These are phyloP conservation scores for Drosophila subsilvestris DNA, from an alignment of 2,888 invertebrate species.

Conservation along the genomic window DNA sequence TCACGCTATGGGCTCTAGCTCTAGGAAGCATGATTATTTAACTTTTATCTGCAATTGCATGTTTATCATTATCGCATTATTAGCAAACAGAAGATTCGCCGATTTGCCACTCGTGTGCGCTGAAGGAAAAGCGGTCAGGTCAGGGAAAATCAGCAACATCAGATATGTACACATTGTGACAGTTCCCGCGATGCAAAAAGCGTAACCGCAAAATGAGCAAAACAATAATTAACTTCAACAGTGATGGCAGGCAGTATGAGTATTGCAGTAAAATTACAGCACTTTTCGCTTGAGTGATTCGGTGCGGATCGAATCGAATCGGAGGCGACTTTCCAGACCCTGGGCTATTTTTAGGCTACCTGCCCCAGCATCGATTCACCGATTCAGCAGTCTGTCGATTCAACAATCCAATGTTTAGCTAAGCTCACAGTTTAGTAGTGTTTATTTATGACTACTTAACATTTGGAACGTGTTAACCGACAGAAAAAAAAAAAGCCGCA, in stretches of 20 bases:
- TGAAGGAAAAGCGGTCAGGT: conserved; percentile 10
- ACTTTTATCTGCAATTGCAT: conserved; percentile 19
- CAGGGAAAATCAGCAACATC: conserved; percentile 7
- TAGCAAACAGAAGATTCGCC: background rate
- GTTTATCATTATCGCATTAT: conserved; percentile 31
- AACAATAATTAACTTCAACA: conserved; percentile 43
- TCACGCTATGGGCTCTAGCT: conserved; percentile 13
- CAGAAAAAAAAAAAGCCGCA: conserved; percentile 38
- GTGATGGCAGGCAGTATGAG: conserved; percentile 19
- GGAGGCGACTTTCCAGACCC: conserved; percentile 34
- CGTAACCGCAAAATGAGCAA: conserved; percentile 29
- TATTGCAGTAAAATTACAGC: conserved; percentile 58
- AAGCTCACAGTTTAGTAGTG: conserved; percentile 65
- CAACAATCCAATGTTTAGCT: conserved; percentile 59
- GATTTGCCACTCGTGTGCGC: conserved; percentile 19
- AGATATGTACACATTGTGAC: conserved; percentile 37
- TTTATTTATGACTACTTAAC: conserved; percentile 75
- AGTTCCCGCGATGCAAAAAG: conserved; percentile 25
- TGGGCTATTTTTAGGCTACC: conserved; percentile 33
- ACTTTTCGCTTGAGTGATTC: conserved; percentile 45
- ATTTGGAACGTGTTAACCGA: conserved; percentile 67
- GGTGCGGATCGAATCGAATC: background rate
- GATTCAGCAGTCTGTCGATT: background rate
- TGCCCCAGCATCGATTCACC: background rate
- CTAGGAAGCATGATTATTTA: conserved; percentile 30